Evolutionary conservation across 2,113 vertebrate species (phyloP), one percentile per base, ranked within the genome.

Genomic region (Zingel zingel): DNA sequence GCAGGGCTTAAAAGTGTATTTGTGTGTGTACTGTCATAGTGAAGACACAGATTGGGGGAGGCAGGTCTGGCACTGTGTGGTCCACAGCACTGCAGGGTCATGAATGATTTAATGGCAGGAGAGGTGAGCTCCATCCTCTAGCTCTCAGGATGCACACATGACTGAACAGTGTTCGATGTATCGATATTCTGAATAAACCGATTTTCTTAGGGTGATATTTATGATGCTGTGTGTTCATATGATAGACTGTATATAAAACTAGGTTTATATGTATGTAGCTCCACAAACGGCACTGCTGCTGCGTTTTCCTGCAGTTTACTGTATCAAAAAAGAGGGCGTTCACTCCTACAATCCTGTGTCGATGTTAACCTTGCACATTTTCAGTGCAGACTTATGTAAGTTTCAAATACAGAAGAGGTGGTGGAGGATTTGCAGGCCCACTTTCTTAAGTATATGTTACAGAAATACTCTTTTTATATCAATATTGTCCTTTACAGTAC

Each of bases 81-180:
- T 86, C 86, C 88, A 85, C 67, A 89, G 86, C 73, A 82, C 86
- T 91, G 91, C 91, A 77, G 87, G 83, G 81, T 88, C 91, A 92
- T 92, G 88, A 92, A 94, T 92, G 90, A 94, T 94, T 93, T 87
- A 92, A 89, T 85, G 86, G 83, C 76, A 79, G 77, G 33, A 82
- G 81, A 91, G 88, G 82, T 89, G 82, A 92, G 78, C 85, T 62
- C 53, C 15, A 27, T 85, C 79, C 83, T 83, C 67, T 27, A 64
- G 79, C 69, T 79, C 79, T 83, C 58, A 57, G 80, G 87, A 84
- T 80, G 65, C 74, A 84, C 67, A 62, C 36, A 64, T 80, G 57
- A 65, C 48, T 2, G 5, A n/a, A 61, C 57, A 43, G 56, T 72
- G 45, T 63, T 43, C 39, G 10, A 10, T 77, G 67, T 70, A 74